Conservation (phyloP, 2,113 vertebrate species). For the Coturnix japonica region DNA sequence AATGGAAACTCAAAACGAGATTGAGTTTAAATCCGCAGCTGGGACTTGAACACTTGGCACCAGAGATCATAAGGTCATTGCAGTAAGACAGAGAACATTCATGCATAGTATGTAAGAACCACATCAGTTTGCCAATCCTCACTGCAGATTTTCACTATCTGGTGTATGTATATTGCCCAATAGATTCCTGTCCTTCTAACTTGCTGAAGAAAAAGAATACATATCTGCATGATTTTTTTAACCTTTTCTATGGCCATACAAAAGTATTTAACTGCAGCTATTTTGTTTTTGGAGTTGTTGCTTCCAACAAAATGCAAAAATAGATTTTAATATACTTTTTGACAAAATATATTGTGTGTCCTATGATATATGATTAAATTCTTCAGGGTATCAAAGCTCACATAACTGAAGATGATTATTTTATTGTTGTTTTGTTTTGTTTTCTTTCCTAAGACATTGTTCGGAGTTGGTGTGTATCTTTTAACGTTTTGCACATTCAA, state of each 20-base stretch:
- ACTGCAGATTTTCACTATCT: constrained; percentile 16
- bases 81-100: constrained; percentile 56
- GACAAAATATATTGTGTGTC: background rate
- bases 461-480: background rate
- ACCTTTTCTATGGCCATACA: background rate
- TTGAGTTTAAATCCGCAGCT: constrained; percentile 78
- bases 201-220: background rate
- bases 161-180: background rate
- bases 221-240: background rate
- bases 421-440: background rate
- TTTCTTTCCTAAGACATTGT: background rate
- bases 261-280: background rate
- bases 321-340: constrained; percentile 9
- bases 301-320: background rate
- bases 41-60: constrained; percentile 70
- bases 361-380: background rate
- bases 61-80: constrained; percentile 64
- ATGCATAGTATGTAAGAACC: constrained; percentile 47
- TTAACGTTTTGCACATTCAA: background rate
- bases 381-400: background rate
- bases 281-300: background rate
- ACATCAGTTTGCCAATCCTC: background rate
- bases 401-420: background rate
- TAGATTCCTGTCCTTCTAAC: background rate
- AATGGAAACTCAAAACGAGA: constrained; percentile 76